phyloP scores from a whole-genome alignment of 2,888 invertebrate species.

The Drosophila vallismaia region DNA sequence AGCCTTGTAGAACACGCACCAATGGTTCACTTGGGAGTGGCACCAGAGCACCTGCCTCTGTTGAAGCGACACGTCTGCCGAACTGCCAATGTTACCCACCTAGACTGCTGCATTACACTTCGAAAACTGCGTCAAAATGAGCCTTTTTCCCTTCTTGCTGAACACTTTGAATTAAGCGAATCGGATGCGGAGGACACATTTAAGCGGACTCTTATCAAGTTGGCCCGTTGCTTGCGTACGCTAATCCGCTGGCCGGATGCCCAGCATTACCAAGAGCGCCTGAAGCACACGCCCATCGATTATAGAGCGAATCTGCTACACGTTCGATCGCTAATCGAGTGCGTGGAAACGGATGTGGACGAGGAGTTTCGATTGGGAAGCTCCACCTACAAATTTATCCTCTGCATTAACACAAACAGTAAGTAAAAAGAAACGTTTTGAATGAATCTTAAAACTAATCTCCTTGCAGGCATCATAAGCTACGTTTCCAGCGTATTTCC shows the following conservation, averaged over 20 bases:
- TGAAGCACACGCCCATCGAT: constrained; percentile 82
- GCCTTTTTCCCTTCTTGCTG: constrained; percentile 79
- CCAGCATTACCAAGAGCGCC: constrained; percentile 81
- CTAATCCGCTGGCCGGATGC: constrained; percentile 83
- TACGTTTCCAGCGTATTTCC: constrained; percentile 82
- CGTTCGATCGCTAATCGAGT: constrained; percentile 83
- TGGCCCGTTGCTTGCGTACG: constrained; percentile 80
- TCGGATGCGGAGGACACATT: constrained; percentile 79
- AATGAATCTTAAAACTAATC: background rate
- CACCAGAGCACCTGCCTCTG: constrained; percentile 70
- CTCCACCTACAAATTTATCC: constrained; percentile 82
- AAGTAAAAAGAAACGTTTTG: constrained; percentile 15
- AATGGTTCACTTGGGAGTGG: constrained; percentile 76
- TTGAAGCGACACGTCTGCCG: constrained; percentile 81
- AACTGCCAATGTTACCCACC: constrained; percentile 74
- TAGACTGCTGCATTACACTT: constrained; percentile 81
- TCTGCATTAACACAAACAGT: constrained; percentile 82
- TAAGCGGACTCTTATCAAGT: constrained; percentile 73
- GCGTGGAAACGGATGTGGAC: constrained; percentile 82
- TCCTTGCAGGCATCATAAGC: constrained; percentile 76
- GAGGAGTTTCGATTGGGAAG: constrained; percentile 76
- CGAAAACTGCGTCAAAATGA: constrained; percentile 82
- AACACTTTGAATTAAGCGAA: constrained; percentile 81
- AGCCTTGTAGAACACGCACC: constrained; percentile 81
- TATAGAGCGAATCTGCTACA: constrained; percentile 81